These are phyloP conservation scores for Drosophila lacicola DNA, from an alignment of 2,888 invertebrate genomes.

Conservation along the genomic window DNA sequence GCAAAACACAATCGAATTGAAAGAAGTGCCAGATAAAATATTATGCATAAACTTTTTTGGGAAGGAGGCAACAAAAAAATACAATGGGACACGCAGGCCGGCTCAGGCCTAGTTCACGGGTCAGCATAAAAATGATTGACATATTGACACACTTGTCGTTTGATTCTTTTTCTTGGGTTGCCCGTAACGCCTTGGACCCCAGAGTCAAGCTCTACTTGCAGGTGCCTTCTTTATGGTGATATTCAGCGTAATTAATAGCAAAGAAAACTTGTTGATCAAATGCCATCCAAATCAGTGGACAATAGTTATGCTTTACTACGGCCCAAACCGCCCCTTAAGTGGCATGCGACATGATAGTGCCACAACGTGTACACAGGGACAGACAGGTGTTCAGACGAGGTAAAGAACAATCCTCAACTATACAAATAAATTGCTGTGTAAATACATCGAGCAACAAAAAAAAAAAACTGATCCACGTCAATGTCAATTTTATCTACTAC, in stretches of 20 bases:
- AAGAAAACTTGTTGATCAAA: conserved; percentile 66
- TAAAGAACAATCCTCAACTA: conserved; percentile 23
- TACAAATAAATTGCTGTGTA: conserved; percentile 65
- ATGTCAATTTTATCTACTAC: conserved; percentile 68
- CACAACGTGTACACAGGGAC: conserved; percentile 30
- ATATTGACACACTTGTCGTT: conserved; percentile 75
- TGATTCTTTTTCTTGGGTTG: conserved; percentile 63
- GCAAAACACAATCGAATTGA: conserved; percentile 31
- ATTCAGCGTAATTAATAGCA: conserved; percentile 46
- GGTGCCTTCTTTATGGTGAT: conserved; percentile 8
- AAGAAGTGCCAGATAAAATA: conserved; percentile 28
- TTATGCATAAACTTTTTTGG: conserved; percentile 45
- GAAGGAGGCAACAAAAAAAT: background rate
- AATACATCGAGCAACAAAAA: conserved; percentile 55
- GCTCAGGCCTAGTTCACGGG: conserved; percentile 33
- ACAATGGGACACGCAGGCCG: conserved; percentile 22
- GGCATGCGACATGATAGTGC: conserved; percentile 46
- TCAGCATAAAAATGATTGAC: conserved; percentile 69
- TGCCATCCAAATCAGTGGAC: conserved; percentile 31
- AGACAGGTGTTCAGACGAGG: conserved; percentile 14
- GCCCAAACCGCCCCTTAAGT: conserved; percentile 4
- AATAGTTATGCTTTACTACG: too few species aligned
- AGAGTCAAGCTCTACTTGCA: conserved; percentile 17
- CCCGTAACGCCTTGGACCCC: background rate
- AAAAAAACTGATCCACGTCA: conserved; percentile 44